A percentile compares a stretch with the other conserved stretches of the same genome.
Conservation (phyloP, 2,113 vertebrate genomes). For the Panurus biarmicus region DNA sequence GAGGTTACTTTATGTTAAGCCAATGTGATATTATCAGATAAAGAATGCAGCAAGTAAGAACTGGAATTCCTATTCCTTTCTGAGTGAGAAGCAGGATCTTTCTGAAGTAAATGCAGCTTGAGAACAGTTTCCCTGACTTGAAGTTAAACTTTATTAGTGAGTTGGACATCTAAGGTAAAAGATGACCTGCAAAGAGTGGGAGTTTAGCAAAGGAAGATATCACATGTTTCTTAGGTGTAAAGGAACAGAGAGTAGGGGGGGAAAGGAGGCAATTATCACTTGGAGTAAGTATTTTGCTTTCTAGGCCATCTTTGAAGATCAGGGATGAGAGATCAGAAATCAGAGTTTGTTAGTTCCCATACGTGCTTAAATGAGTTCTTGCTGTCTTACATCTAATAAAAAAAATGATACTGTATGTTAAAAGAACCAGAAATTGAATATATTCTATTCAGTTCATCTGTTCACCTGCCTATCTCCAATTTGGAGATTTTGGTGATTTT, state of each 20-base stretch:
- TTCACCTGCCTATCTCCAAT: not conserved
- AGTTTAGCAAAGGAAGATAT: not conserved
- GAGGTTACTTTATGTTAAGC: not conserved
- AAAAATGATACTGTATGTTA: not conserved
- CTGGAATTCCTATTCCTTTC: not conserved
- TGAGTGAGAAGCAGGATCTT: not conserved
- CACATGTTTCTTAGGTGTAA: not conserved
- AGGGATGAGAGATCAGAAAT: not conserved
- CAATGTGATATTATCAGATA: not conserved
- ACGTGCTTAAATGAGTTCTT: not conserved
- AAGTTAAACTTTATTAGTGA: not conserved
- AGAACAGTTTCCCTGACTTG: not conserved
- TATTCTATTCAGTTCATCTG: not conserved
- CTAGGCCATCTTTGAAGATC: not conserved
- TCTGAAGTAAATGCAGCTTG: not conserved
- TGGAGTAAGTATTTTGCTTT: not conserved
- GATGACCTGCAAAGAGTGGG: not conserved
- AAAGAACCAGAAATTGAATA: not conserved
- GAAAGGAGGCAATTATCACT: slow-evolving; percentile 12
- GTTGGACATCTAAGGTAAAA: not conserved
- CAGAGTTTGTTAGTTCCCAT: not conserved
- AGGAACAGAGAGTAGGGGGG: not conserved
- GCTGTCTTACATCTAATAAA: not conserved
- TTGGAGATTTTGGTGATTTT: not conserved
- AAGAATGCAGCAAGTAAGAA: not conserved